Evolutionary conservation across 2,113 vertebrate species (phyloP).

Genomic region (Oryzias curvinotus): DNA sequence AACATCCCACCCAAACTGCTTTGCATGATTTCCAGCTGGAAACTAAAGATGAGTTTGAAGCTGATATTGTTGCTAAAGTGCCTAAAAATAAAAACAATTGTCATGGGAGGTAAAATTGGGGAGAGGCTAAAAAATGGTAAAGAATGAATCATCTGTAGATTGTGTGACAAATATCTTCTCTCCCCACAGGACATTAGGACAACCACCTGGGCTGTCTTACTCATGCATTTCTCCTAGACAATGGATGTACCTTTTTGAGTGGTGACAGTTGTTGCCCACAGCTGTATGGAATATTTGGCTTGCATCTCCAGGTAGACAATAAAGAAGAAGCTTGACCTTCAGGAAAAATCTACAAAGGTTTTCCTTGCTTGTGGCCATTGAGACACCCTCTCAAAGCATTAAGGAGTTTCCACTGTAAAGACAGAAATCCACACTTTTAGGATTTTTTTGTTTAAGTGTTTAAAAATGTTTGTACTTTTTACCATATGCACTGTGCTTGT

Average conservation of each 20-base stretch:
- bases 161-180: slow-evolving; percentile 58
- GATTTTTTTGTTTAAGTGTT: no score
- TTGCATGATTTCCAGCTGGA: slow-evolving; percentile 11
- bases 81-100: slow-evolving; percentile 13
- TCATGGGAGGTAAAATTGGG: slow-evolving; percentile 5
- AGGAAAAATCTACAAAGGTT: slow-evolving; percentile 40
- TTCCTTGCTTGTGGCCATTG: slow-evolving; percentile 41
- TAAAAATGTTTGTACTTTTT: no score
- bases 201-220: slow-evolving; percentile 30
- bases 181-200: slow-evolving; percentile 45
- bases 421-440: slow-evolving; percentile 13
- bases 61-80: slow-evolving; percentile 22
- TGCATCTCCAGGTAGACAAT: slow-evolving; percentile 45
- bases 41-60: slow-evolving; percentile 19
- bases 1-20: slow-evolving; percentile 5
- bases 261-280: slow-evolving; percentile 50
- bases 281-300: slow-evolving; percentile 33
- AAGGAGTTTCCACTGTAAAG: slow-evolving; percentile 28
- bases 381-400: slow-evolving; percentile 55
- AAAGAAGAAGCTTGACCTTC: slow-evolving; percentile 34
- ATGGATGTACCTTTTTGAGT: slow-evolving; percentile 42
- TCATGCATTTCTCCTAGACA: slow-evolving; percentile 46
- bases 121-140: background rate
- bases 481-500: no score
- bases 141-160: slow-evolving; percentile 48